phyloP scores from a whole-genome alignment of 2,888 invertebrate genomes.

The Megastigmus dorsalis region DNA sequence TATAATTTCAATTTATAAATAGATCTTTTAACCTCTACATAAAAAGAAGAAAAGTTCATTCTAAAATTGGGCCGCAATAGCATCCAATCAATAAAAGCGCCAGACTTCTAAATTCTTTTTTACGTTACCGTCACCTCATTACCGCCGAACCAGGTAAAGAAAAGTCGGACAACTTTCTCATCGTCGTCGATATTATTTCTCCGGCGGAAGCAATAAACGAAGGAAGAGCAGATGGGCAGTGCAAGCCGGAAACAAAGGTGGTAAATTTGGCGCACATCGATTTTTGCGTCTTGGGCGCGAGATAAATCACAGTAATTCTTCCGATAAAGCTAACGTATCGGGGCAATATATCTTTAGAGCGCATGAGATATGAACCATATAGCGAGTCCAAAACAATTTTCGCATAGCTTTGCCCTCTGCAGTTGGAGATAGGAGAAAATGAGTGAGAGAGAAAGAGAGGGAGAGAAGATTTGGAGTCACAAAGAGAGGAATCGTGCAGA shows the following conservation, averaged over 20 bases:
- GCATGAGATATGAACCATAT: too few relatives aligned
- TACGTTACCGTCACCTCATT: neutral
- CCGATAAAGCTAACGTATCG: constrained; percentile 36
- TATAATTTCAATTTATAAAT: too few relatives aligned
- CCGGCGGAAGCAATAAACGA: neutral
- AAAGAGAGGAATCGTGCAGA: constrained; percentile 45
- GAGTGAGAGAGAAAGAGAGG: constrained; percentile 55
- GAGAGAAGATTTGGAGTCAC: too few relatives aligned
- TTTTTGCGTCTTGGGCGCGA: constrained; percentile 8
- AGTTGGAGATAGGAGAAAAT: neutral
- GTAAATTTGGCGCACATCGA: constrained; percentile 15
- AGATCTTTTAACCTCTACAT: too few relatives aligned
- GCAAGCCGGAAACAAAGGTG: neutral
- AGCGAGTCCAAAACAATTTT: too few relatives aligned
- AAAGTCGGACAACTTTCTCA: neutral
- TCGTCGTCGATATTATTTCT: constrained; percentile 16
- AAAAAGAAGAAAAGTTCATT: too few relatives aligned
- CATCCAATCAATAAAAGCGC: neutral
- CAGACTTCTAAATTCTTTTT: neutral
- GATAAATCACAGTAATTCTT: constrained; percentile 46
- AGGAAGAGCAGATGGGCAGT: neutral
- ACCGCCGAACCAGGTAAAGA: neutral
- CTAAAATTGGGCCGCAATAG: too few relatives aligned
- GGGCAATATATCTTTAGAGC: constrained; percentile 21
- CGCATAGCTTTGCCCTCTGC: too few relatives aligned